Evolutionary conservation across 2,113 vertebrate species (phyloP), one percentile per base, ranked within the genome.

Genomic region (Panurus biarmicus): DNA sequence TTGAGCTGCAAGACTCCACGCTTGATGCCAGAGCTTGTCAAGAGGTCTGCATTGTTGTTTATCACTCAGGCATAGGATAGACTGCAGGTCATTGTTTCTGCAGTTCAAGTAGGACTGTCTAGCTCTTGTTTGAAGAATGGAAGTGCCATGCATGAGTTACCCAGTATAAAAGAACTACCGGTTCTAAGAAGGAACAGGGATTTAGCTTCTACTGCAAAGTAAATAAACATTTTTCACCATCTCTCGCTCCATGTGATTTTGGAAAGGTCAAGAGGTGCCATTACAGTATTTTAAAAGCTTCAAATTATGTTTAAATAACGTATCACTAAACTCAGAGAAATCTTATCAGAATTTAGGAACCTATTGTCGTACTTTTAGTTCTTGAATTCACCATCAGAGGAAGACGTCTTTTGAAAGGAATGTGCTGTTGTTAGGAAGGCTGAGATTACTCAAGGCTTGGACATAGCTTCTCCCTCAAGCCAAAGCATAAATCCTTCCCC

Each of bases 201-300:
- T 97, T 97, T 97, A 96, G 96, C 96, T 95, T 95, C 95, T 96
- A 95, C 97, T 97, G 94, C 96, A 97, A 87, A 97, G 97, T 98
- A 98, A 98, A 98, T 98, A 98, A 98, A 98, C 97, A 98, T 97
- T 98, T 98, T 97, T 97, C 96, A 97, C 97, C 97, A 97, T 96
- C 96, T 96, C 96, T 97, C 94, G 87, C 96, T 97, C 96, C 96
- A 74, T 97, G 97, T 97, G 97, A 97, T 98, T 98, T 97, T 94
- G 91, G 97, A 98, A 98, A 98, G 97, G 98, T 98, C 98, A 98
- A 98, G 98, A 98, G 97, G 96, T 97, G 92, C 97, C 96, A 97
- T 97, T 98, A 97, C 97, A 97, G 96, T 97, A 97, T 98, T 97
- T 98, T 98, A 96, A 98, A 98, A 98, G 97, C 97, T 96, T 97